Percentiles rank a stretch among this genome's conserved stretches.
phyloP scores from a whole-genome alignment of 2,888 invertebrate species.

The Agapetus fuscipes region DNA sequence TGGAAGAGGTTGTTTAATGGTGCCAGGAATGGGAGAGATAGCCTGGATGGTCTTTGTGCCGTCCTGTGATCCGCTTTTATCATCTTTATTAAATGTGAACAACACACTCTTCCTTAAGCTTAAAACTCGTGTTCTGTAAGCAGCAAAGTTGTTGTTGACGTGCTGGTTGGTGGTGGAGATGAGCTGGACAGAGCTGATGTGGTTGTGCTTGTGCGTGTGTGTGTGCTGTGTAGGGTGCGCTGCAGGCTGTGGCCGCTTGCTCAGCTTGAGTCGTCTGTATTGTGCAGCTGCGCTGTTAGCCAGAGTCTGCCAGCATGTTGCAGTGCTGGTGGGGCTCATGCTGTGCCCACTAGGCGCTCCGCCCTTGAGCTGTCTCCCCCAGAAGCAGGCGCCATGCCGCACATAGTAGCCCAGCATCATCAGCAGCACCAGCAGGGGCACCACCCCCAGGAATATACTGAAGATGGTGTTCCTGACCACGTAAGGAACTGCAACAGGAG shows the following conservation, averaged over 20 bases:
- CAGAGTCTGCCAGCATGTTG: too few relatives aligned
- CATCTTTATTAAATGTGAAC: too few relatives aligned
- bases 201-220: too few relatives aligned
- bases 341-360: too few relatives aligned
- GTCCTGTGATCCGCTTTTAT: too few relatives aligned
- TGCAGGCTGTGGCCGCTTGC: constrained; percentile 45
- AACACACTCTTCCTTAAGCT: constrained; percentile 25
- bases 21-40: too few relatives aligned
- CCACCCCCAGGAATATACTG: constrained; percentile 77
- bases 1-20: too few relatives aligned
- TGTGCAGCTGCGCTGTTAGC: too few relatives aligned
- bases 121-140: constrained; percentile 27
- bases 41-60: too few relatives aligned
- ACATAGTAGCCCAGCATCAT: constrained; percentile 67
- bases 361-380: constrained; percentile 42
- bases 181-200: too few relatives aligned
- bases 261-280: too few relatives aligned
- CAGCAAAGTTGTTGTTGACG: constrained; percentile 37
- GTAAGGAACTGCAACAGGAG: constrained; percentile 52
- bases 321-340: too few relatives aligned
- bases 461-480: constrained; percentile 74
- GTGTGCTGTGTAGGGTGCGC: constrained; percentile 38
- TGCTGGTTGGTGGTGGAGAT: constrained; percentile 57
- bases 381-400: constrained; percentile 50
- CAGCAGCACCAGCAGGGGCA: constrained; percentile 60